Evolutionary conservation across 2,888 invertebrate species (phyloP).

Genomic region (Galeopsomyia nigrocyanea): DNA sequence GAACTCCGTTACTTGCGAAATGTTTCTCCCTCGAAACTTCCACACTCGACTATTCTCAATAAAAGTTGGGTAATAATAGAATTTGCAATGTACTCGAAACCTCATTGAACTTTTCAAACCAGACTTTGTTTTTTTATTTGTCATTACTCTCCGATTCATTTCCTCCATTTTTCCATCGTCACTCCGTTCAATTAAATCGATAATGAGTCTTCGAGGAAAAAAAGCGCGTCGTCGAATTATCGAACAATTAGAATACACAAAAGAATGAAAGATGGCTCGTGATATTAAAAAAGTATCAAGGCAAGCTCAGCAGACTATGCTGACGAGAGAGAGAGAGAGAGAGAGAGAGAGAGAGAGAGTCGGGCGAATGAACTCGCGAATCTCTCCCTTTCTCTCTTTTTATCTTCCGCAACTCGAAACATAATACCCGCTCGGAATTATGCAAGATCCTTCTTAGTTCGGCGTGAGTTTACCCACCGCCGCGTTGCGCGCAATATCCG

Average conservation of each 20-base stretch:
- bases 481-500: not conserved
- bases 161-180: not conserved
- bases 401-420: constrained; percentile 5
- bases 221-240: not conserved
- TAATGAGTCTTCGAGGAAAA: constrained; percentile 1
- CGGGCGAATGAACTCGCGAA: too few relatives aligned
- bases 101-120: too few relatives aligned
- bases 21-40: too few relatives aligned
- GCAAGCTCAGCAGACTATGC: too few relatives aligned
- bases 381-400: too few relatives aligned
- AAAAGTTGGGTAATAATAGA: too few relatives aligned
- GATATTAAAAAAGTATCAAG: not conserved
- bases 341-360: too few relatives aligned
- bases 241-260: constrained; percentile 10
- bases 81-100: too few relatives aligned
- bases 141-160: constrained; percentile 7
- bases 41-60: too few relatives aligned
- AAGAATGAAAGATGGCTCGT: not conserved
- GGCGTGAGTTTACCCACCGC: not conserved
- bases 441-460: constrained; percentile 26
- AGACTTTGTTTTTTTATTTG: not conserved
- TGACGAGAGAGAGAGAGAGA: too few relatives aligned
- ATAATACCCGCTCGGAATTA: constrained; percentile 12
- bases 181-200: constrained; percentile 16
- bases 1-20: too few relatives aligned